Evolutionary conservation across 92 coral and sea anemone genomes (phyloP).

Genomic region (Zoanthus sansibaricus): DNA sequence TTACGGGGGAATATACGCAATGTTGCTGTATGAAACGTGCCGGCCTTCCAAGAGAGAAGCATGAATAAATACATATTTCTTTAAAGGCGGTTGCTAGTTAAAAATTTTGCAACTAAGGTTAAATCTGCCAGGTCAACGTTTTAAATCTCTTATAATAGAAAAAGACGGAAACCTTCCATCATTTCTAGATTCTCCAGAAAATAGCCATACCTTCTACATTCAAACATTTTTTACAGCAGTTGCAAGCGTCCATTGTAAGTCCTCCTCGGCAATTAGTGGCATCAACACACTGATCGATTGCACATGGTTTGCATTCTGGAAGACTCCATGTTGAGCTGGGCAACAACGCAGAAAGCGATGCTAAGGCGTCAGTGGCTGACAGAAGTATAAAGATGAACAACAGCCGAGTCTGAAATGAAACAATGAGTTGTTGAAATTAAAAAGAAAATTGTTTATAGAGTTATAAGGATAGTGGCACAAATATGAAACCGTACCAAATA

Average conservation of each 20-base stretch:
- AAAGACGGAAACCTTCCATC: background rate
- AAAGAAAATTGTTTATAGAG: background rate
- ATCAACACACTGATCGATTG: conserved; percentile 67
- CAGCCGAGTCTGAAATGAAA: conserved; percentile 18
- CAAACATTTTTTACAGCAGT: conserved; percentile 81
- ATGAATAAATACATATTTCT: too few relatives aligned
- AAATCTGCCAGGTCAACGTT: too few relatives aligned
- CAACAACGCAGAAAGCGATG: conserved; percentile 25
- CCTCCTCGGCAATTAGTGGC: conserved; percentile 80
- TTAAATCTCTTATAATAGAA: too few relatives aligned
- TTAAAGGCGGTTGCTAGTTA: too few relatives aligned
- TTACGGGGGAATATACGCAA: too few relatives aligned
- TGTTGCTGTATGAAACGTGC: too few relatives aligned
- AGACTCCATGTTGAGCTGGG: conserved; percentile 16
- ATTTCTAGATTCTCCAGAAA: background rate
- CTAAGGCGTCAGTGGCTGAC: conserved; percentile 3
- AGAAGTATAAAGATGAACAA: conserved; percentile 8
- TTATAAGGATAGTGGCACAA: background rate
- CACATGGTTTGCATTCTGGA: conserved; percentile 76
- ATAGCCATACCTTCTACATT: conserved; percentile 62
- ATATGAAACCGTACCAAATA: too few relatives aligned
- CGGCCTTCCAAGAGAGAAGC: too few relatives aligned
- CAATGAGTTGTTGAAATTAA: background rate
- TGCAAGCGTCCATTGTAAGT: conserved; percentile 72
- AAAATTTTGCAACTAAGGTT: too few relatives aligned